Conservation (phyloP, 1,140 invertebrate genomes). For the Oncopodura yosiiana region DNA sequence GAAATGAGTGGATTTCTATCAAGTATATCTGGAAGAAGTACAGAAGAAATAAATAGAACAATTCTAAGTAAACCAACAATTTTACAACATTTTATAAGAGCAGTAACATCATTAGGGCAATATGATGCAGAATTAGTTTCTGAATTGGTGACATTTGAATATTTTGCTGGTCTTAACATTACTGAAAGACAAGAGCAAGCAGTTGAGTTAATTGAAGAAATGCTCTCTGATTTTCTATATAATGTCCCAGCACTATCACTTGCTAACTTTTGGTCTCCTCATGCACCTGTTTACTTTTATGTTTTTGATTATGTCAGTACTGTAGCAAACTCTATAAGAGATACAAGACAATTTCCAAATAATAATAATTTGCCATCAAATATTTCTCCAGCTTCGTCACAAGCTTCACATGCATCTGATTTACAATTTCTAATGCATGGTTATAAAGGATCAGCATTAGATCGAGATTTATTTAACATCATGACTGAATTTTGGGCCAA, state of each 20-base stretch:
- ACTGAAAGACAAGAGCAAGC: slow-evolving; percentile 22
- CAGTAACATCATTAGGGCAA: not conserved
- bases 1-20: slow-evolving; percentile 29
- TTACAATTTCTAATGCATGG: slow-evolving; percentile 21
- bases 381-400: not conserved
- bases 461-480: slow-evolving; percentile 12
- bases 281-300: slow-evolving; percentile 31
- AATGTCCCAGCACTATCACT: slow-evolving; percentile 24
- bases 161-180: slow-evolving; percentile 26
- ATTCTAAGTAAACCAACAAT: slow-evolving; percentile 10
- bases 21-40: slow-evolving; percentile 20
- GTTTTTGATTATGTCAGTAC: slow-evolving; percentile 24
- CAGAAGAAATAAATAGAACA: not conserved
- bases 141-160: slow-evolving; percentile 26
- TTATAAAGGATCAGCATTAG: slow-evolving; percentile 3
- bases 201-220: slow-evolving; percentile 23
- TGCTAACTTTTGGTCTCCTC: slow-evolving; percentile 20
- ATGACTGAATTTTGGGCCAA: slow-evolving; percentile 23
- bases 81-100: slow-evolving; percentile 24
- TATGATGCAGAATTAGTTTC: slow-evolving; percentile 6
- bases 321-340: not conserved
- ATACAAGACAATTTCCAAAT: not conserved
- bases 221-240: slow-evolving; percentile 24
- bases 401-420: slow-evolving; percentile 27
- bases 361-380: not conserved